These are phyloP conservation scores for Ridgeia piscesae DNA, from an alignment of 1,140 invertebrate genomes.

Conservation along the genomic window DNA sequence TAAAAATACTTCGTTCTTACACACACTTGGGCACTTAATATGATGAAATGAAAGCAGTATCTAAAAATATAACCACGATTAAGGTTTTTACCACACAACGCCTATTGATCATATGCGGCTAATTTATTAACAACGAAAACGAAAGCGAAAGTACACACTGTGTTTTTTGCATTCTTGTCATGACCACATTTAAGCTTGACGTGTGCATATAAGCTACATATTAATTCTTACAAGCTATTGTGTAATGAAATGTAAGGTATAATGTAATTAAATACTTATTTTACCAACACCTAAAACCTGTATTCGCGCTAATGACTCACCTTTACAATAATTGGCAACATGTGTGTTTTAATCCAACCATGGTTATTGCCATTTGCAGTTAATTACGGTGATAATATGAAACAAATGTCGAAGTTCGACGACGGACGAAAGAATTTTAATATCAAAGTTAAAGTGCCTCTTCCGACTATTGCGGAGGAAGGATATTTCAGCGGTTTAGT, in stretches of 20 bases:
- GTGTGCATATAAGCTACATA: not conserved
- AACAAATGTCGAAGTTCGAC: not conserved
- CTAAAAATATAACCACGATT: too few species aligned
- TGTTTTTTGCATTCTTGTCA: not conserved
- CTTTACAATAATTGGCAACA: not conserved
- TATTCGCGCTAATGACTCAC: not conserved
- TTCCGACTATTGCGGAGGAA: not conserved
- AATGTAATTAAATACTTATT: not conserved
- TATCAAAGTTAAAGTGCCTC: not conserved
- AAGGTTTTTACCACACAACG: not conserved
- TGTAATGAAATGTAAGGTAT: not conserved
- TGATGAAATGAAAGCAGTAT: too few species aligned
- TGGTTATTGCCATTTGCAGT: not conserved
- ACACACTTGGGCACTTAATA: not conserved
- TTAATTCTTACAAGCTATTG: not conserved
- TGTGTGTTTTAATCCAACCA: not conserved
- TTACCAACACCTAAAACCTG: not conserved
- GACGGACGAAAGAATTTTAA: not conserved
- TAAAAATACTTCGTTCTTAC: not conserved
- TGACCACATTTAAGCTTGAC: not conserved
- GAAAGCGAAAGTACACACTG: not conserved
- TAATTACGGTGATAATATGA: not conserved
- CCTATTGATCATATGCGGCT: not conserved
- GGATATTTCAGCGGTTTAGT: not conserved
- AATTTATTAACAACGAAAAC: not conserved